phyloP scores from a whole-genome alignment of 2,888 invertebrate genomes.

The Acheta domesticus region DNA sequence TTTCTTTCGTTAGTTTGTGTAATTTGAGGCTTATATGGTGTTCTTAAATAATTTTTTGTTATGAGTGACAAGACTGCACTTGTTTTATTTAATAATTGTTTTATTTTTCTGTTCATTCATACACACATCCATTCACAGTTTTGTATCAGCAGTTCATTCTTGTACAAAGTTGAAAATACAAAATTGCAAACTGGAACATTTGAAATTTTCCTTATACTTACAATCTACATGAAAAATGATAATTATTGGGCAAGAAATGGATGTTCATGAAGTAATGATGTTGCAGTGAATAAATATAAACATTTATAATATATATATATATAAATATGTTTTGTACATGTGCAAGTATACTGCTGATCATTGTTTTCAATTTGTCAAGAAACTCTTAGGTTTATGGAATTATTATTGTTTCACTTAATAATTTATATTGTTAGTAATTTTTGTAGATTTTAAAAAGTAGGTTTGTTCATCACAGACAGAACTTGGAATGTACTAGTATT shows the following conservation, averaged over 20 bases:
- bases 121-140: too few relatives aligned
- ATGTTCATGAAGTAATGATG: not conserved
- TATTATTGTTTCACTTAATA: not conserved
- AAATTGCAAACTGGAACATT: too few relatives aligned
- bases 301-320: not conserved
- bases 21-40: too few relatives aligned
- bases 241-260: not conserved
- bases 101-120: too few relatives aligned
- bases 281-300: not conserved
- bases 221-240: slow-evolving; percentile 1
- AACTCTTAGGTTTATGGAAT: too few relatives aligned
- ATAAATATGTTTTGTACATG: not conserved
- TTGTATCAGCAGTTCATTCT: too few relatives aligned
- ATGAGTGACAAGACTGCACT: too few relatives aligned
- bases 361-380: too few relatives aligned
- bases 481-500: not conserved
- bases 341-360: not conserved
- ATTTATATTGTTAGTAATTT: not conserved
- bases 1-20: too few relatives aligned
- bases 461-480: not conserved
- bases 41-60: too few relatives aligned
- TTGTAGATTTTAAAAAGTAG: not conserved
- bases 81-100: too few relatives aligned
- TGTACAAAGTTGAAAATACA: too few relatives aligned
- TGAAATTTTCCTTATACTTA: not conserved